phyloP scores from a whole-genome alignment of 2,888 invertebrate species.

The Ennomos erosarius region DNA sequence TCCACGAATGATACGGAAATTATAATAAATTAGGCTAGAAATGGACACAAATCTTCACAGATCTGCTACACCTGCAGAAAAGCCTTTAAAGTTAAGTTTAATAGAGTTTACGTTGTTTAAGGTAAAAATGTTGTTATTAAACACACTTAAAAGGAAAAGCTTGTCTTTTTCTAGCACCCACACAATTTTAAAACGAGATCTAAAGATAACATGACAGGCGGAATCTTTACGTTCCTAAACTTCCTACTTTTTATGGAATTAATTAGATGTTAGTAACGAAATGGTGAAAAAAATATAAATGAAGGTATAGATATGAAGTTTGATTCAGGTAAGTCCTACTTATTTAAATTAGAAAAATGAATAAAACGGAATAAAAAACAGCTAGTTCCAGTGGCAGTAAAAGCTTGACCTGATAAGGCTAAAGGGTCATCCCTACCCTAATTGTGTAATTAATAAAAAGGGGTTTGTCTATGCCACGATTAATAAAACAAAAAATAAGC shows the following conservation, averaged over 20 bases:
- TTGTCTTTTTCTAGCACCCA: constrained; percentile 7
- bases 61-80: constrained; percentile 11
- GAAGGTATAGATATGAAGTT: no score
- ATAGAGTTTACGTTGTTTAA: not conserved
- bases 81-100: constrained; percentile 10
- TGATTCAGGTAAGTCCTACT: no score
- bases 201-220: constrained; percentile 15
- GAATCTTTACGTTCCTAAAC: not conserved
- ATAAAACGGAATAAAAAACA: no score
- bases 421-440: constrained; percentile 21
- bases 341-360: no score
- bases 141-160: constrained; percentile 8
- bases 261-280: no score
- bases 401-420: not conserved
- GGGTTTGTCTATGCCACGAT: constrained; percentile 44
- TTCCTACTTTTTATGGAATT: no score
- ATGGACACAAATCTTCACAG: not conserved
- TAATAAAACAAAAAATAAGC: constrained; percentile 42
- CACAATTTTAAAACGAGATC: constrained; percentile 13
- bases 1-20: no score
- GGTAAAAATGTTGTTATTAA: constrained; percentile 7
- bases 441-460: constrained; percentile 40
- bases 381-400: no score
- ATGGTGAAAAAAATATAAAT: no score
- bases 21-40: no score